phyloP scores from a whole-genome alignment of 2,797 vertebrate genomes.

The Trachops cirrhosus region DNA sequence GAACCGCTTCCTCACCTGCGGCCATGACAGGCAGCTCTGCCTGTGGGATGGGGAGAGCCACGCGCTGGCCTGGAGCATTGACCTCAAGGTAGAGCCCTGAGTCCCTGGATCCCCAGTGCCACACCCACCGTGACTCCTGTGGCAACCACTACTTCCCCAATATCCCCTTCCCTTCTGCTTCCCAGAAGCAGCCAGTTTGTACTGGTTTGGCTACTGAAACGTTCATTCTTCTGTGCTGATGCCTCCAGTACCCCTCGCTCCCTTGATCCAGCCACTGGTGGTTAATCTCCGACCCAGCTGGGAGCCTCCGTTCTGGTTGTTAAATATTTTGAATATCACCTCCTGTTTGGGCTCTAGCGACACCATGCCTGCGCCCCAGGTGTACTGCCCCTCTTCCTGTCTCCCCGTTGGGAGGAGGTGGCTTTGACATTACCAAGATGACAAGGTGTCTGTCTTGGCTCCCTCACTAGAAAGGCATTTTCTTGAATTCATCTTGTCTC shows the following conservation, averaged over 20 bases:
- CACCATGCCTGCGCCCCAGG: background rate
- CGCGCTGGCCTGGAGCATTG: slow-evolving; percentile 89
- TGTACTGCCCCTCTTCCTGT: background rate
- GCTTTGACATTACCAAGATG: background rate
- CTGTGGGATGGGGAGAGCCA: slow-evolving; percentile 91
- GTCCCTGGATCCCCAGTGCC: background rate
- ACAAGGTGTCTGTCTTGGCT: background rate
- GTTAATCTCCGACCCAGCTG: background rate
- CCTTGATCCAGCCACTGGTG: background rate
- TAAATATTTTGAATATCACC: background rate
- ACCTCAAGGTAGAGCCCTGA: slow-evolving; percentile 86
- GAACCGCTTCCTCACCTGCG: slow-evolving; percentile 91
- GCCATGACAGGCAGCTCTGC: slow-evolving; percentile 92
- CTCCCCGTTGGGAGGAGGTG: background rate
- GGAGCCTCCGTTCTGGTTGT: background rate
- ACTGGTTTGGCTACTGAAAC: background rate
- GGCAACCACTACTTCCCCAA: background rate
- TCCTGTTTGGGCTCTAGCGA: background rate
- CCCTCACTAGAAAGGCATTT: background rate
- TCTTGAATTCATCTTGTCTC: slow-evolving; percentile 38
- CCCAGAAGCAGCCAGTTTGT: background rate
- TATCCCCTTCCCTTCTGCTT: background rate
- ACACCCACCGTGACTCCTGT: background rate
- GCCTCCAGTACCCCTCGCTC: background rate
- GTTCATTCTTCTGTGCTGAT: background rate